Conservation (phyloP, 2,797 vertebrate species). For the Arremon brunneinucha region DNA sequence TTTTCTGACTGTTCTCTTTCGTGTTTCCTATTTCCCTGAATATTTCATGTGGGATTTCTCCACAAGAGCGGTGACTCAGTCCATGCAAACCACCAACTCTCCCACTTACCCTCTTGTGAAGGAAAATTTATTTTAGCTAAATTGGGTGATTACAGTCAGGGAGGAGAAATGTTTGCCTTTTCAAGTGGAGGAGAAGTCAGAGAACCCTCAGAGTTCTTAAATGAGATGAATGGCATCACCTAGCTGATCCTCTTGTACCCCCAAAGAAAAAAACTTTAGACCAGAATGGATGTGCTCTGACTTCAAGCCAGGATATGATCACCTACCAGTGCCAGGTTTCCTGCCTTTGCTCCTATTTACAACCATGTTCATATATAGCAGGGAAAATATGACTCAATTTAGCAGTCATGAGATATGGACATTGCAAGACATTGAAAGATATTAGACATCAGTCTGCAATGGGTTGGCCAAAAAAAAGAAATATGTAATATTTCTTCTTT, state of each 20-base stretch:
- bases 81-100: conserved; percentile 5
- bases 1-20: background rate
- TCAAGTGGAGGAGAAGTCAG: background rate
- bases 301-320: background rate
- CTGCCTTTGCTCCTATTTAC: background rate
- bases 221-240: background rate
- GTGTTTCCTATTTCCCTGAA: background rate
- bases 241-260: background rate
- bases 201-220: background rate
- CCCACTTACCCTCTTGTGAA: background rate
- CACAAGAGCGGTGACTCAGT: conserved; percentile 4
- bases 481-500: background rate
- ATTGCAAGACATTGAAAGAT: background rate
- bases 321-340: background rate
- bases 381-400: background rate
- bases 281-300: background rate
- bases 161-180: conserved; percentile 1
- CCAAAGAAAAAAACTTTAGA: background rate
- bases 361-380: background rate
- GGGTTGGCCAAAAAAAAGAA: background rate
- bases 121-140: conserved; percentile 17
- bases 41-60: conserved; percentile 40
- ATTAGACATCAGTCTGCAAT: background rate
- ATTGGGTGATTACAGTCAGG: background rate
- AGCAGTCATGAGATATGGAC: background rate